Evolutionary conservation across 1,140 invertebrate species (phyloP).

Genomic region (Geopemphigus sp.): DNA sequence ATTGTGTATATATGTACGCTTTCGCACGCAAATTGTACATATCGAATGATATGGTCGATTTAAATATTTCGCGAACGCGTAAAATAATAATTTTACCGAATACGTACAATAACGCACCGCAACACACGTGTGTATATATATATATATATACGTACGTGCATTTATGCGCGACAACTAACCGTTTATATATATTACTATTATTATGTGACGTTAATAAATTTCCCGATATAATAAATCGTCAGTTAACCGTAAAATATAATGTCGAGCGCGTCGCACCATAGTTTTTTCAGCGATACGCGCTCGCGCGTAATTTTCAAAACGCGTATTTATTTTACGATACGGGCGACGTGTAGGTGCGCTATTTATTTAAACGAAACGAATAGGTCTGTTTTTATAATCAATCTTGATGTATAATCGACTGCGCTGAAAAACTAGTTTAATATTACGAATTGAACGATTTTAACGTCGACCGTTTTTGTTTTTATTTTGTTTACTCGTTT

Average conservation of each 20-base stretch:
- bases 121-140: neutral
- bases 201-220: constrained; percentile 15
- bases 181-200: neutral
- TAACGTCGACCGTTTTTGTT: no score
- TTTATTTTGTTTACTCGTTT: no score
- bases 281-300: neutral
- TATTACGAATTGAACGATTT: no score
- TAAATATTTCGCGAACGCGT: constrained; percentile 5
- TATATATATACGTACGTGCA: neutral
- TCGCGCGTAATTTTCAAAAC: neutral
- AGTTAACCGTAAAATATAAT: neutral
- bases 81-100: constrained; percentile 4
- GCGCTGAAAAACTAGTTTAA: neutral
- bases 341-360: neutral
- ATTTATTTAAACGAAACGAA: constrained; percentile 3
- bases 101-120: neutral
- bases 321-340: constrained; percentile 13
- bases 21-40: neutral
- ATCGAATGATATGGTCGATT: constrained; percentile 12
- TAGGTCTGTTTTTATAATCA: neutral
- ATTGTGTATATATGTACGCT: neutral
- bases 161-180: neutral
- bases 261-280: no score
- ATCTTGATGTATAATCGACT: neutral
- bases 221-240: neutral